Evolutionary conservation across 2,888 invertebrate genomes (phyloP).

Genomic region (Sinopyrophorus schimmeli): DNA sequence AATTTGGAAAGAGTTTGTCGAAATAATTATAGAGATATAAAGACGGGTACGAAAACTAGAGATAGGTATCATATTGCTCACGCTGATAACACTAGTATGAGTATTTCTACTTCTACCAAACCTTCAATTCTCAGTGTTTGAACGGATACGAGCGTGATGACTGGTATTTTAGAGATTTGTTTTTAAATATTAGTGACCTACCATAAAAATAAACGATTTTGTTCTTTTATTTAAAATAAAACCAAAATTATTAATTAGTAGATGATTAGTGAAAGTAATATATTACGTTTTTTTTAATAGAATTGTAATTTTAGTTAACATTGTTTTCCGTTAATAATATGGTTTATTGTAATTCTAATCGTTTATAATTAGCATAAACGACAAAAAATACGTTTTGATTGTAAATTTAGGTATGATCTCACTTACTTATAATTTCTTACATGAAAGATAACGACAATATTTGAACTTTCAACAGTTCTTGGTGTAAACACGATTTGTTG

Average conservation of each 20-base stretch:
- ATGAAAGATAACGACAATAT: conserved; percentile 9
- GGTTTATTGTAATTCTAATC: background rate
- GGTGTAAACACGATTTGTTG: background rate
- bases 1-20: too few relatives aligned
- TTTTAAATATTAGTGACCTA: conserved; percentile 2
- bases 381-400: background rate
- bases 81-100: conserved; percentile 20
- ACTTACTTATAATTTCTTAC: conserved; percentile 1
- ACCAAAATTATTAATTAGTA: too few relatives aligned
- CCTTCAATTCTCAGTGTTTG: conserved; percentile 6
- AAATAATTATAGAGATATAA: conserved; percentile 1
- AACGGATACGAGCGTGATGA: conserved; percentile 11
- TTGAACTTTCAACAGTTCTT: conserved; percentile 17
- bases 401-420: conserved; percentile 22
- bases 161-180: background rate
- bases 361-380: background rate
- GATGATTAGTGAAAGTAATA: too few relatives aligned
- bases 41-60: conserved; percentile 6
- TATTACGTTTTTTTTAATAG: background rate
- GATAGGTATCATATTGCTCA: conserved; percentile 13
- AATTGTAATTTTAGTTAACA: too few relatives aligned
- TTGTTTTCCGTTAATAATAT: too few relatives aligned
- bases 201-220: conserved; percentile 1
- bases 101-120: conserved; percentile 10
- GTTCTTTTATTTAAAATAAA: background rate